Evolutionary conservation across 2,888 invertebrate species (phyloP).

Genomic region (Adineta ricciae): DNA sequence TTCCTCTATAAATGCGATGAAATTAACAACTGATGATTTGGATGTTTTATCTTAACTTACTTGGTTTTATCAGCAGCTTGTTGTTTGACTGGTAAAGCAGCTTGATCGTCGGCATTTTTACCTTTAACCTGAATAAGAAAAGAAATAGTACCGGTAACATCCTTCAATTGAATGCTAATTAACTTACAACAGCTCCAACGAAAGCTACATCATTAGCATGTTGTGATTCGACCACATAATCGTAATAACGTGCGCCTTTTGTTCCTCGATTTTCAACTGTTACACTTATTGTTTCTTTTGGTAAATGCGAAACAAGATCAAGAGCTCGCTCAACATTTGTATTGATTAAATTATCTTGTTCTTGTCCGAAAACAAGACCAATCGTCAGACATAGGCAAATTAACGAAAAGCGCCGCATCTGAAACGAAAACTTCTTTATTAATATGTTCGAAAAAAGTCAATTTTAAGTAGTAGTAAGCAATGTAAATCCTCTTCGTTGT

Average conservation of each 20-base stretch:
- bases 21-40: not conserved
- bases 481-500: not conserved
- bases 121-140: not conserved
- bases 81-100: not conserved
- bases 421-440: not conserved
- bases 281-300: constrained; percentile 68
- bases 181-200: constrained; percentile 59
- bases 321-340: constrained; percentile 71
- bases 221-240: constrained; percentile 62
- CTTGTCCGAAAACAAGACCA: not conserved
- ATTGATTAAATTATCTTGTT: constrained; percentile 39
- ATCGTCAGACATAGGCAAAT: not conserved
- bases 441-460: not conserved
- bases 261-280: constrained; percentile 69
- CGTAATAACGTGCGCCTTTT: constrained; percentile 61
- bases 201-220: constrained; percentile 62
- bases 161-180: no score
- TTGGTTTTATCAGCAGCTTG: not conserved
- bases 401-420: not conserved
- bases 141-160: not conserved
- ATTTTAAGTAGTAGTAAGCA: not conserved
- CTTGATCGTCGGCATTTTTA: not conserved
- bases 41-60: not conserved
- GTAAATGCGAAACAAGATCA: constrained; percentile 76
- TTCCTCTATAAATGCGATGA: not conserved